A percentile compares a stretch with the other conserved stretches of the same genome.
Conservation (phyloP, 2,888 invertebrate species). For the Apamea anceps region DNA sequence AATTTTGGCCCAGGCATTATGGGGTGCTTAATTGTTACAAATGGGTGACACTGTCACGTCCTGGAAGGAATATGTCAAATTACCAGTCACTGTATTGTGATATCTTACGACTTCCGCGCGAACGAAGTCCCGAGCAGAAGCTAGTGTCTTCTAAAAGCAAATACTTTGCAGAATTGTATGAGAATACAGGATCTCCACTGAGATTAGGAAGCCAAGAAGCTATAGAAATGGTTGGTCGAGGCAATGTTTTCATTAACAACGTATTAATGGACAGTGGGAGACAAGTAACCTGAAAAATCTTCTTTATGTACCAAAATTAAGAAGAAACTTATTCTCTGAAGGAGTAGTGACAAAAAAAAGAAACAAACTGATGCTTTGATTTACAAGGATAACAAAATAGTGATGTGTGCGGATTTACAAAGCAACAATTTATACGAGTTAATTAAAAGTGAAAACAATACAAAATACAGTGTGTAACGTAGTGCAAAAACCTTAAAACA, state of each 20-base stretch:
- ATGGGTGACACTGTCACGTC: too few species aligned
- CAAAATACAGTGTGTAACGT: neutral
- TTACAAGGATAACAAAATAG: neutral
- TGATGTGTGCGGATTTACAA: neutral
- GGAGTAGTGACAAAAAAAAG: conserved; percentile 67
- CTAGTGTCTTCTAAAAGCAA: neutral
- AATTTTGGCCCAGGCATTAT: too few species aligned
- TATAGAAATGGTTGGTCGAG: neutral
- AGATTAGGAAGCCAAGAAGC: neutral
- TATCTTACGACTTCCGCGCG: neutral
- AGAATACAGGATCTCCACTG: neutral
- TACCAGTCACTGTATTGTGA: neutral
- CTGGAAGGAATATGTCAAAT: too few species aligned
- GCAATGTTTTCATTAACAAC: neutral
- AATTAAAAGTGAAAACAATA: neutral
- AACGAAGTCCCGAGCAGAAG: neutral
- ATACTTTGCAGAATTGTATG: neutral
- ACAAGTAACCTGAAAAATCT: neutral
- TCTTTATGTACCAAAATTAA: conserved; percentile 32
- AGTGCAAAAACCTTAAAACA: neutral
- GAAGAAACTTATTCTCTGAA: conserved; percentile 75
- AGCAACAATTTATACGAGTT: neutral
- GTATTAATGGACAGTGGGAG: neutral
- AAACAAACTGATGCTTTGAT: conserved; percentile 20
- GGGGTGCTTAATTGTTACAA: too few species aligned